Conservation (phyloP, 2,113 vertebrate species). For the Erinaceus europaeus region DNA sequence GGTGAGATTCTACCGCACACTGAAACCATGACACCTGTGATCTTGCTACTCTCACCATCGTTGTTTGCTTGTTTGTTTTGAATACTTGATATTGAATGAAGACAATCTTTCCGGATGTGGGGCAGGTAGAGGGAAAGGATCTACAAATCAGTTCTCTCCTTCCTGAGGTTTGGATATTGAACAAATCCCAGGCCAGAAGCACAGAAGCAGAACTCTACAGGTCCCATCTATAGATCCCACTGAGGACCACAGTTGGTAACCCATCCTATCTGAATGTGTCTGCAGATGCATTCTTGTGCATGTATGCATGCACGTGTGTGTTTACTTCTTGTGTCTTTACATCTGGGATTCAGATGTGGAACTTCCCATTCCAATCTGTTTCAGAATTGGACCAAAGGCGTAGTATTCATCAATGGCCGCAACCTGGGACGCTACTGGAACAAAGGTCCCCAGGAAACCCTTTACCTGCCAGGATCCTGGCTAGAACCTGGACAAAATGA, state of each 20-base stretch:
- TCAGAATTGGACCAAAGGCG: conserved; percentile 93
- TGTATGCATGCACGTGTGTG: neutral
- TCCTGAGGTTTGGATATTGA: neutral
- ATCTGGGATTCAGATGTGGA: neutral
- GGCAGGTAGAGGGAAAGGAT: neutral
- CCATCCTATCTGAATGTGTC: neutral
- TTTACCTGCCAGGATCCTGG: conserved; percentile 92
- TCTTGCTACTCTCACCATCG: neutral
- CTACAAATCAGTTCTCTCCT: neutral
- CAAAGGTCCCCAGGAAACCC: conserved; percentile 90
- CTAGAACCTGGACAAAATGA: conserved; percentile 89
- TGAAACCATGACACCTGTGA: neutral
- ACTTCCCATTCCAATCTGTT: neutral
- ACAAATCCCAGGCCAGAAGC: too few relatives aligned
- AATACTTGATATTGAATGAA: neutral
- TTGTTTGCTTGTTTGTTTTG: neutral
- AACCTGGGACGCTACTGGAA: conserved; percentile 94
- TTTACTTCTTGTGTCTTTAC: neutral
- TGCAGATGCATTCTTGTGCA: neutral
- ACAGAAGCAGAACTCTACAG: too few relatives aligned
- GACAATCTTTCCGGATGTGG: neutral
- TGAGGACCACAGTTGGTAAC: neutral
- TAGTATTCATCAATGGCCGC: conserved; percentile 90
- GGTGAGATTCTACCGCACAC: neutral
- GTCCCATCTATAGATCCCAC: too few relatives aligned